phyloP scores from a whole-genome alignment of 2,888 invertebrate species.

The Sinelater perroti region DNA sequence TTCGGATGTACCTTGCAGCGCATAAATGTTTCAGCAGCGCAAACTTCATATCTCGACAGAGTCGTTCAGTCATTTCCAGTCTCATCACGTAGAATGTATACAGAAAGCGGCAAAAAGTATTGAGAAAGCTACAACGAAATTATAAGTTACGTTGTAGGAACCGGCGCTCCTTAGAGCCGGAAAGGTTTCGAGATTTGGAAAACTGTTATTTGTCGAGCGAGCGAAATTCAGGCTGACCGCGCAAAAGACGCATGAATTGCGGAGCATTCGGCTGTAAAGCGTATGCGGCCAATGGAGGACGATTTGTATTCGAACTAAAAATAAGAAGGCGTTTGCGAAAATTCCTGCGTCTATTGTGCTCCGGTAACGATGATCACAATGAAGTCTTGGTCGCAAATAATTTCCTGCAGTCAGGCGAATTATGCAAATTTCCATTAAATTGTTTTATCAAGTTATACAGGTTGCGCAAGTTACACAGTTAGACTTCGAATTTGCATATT shows the following conservation, averaged over 20 bases:
- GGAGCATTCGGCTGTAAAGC: not conserved
- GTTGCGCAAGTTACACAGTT: constrained; percentile 28
- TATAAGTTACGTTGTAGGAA: constrained; percentile 12
- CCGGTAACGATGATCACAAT: constrained; percentile 12
- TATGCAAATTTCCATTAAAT: constrained; percentile 31
- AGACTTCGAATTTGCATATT: constrained; percentile 30
- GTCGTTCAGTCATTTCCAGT: constrained; percentile 21
- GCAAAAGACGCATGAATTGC: not conserved
- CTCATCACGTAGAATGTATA: constrained; percentile 25
- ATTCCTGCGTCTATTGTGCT: too few species aligned
- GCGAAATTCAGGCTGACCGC: constrained; percentile 4
- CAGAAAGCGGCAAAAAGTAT: constrained; percentile 11
- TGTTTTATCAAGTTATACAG: constrained; percentile 31
- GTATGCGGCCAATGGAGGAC: too few species aligned
- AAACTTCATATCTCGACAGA: constrained; percentile 28
- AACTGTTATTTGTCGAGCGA: constrained; percentile 11
- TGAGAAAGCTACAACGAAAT: constrained; percentile 8
- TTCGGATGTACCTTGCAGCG: too few species aligned
- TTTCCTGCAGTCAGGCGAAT: constrained; percentile 20
- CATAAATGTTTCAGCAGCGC: constrained; percentile 29
- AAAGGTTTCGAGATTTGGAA: constrained; percentile 1
- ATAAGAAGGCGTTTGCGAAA: too few species aligned
- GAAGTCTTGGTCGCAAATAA: constrained; percentile 19
- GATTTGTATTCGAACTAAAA: too few species aligned
- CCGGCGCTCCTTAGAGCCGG: not conserved